Evolutionary conservation across 2,113 vertebrate species (phyloP).

Genomic region (Osmerus eperlanus): DNA sequence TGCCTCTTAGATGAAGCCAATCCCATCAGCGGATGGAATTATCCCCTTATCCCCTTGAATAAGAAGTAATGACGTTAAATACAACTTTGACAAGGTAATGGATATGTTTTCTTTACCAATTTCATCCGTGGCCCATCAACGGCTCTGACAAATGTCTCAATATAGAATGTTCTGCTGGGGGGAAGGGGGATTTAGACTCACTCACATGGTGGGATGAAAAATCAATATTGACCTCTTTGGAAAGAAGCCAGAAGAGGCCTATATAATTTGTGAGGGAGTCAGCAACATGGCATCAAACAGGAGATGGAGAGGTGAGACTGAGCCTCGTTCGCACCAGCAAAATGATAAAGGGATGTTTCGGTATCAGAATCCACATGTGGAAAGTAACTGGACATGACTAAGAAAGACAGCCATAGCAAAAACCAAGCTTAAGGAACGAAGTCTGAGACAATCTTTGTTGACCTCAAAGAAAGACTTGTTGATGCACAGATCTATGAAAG

Average conservation of each 20-base stretch:
- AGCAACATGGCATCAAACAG: conserved; percentile 17
- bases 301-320: no score
- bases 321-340: no score
- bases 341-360: no score
- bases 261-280: conserved; percentile 44
- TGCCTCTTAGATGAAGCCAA: conserved; percentile 29
- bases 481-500: no score
- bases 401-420: no score
- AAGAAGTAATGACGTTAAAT: conserved; percentile 47
- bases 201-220: conserved; percentile 51
- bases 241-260: conserved; percentile 39
- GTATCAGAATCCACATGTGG: no score
- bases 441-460: no score
- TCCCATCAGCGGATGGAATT: conserved; percentile 34
- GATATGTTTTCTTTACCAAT: conserved; percentile 47
- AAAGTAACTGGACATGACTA: no score
- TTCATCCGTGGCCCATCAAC: conserved; percentile 41
- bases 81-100: conserved; percentile 50
- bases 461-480: no score
- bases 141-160: conserved; percentile 48
- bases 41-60: conserved; percentile 31
- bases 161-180: conserved; percentile 30
- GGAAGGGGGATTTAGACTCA: conserved; percentile 49
- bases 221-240: conserved; percentile 59
- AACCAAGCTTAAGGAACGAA: no score